Evolutionary conservation across 2,797 vertebrate genomes (phyloP).

Genomic region (Premnoplex brunnescens): DNA sequence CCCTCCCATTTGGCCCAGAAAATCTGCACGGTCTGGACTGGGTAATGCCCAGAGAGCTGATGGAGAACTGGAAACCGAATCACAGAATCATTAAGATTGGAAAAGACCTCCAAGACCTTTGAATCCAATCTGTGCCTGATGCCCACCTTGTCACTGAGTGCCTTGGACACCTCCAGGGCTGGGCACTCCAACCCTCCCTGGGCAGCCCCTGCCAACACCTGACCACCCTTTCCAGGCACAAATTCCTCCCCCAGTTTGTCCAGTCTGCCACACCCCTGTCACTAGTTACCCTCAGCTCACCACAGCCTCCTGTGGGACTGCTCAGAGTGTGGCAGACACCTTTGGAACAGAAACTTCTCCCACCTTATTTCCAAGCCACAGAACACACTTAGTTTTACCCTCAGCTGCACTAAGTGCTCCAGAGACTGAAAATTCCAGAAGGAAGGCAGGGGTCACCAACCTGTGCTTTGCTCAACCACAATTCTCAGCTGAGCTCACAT

Average conservation of each 20-base stretch:
- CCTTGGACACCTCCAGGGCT: neutral
- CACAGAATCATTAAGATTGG: neutral
- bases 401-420: neutral
- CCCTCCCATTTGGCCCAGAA: neutral
- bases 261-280: neutral
- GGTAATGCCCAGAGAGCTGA: neutral
- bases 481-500: neutral
- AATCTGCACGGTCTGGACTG: neutral
- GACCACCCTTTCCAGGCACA: neutral
- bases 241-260: no score
- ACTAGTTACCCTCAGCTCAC: neutral
- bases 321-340: neutral
- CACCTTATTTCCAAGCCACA: neutral
- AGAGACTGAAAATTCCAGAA: neutral
- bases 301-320: neutral
- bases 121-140: rapidly evolving
- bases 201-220: neutral
- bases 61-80: neutral
- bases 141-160: neutral
- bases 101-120: neutral
- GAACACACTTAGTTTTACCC: neutral
- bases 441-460: neutral
- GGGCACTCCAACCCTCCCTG: neutral
- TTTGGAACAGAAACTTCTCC: neutral
- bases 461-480: neutral